Conservation (phyloP, 2,888 invertebrate species). For the Pyrocoelia pectoralis region DNA sequence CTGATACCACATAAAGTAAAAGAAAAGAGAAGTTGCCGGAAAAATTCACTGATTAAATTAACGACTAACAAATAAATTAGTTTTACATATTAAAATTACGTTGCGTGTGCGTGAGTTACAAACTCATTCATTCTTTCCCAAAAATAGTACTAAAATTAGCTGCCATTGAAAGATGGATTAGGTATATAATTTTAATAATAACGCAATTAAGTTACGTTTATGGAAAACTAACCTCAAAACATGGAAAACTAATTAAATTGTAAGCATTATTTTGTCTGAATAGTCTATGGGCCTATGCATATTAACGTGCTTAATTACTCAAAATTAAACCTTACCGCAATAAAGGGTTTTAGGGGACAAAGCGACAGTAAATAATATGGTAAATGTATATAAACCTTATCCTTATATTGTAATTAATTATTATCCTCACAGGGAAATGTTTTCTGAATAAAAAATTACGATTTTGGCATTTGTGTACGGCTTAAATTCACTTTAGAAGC, state of each 20-base stretch:
- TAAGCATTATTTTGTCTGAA: neutral
- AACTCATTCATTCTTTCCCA: too few relatives aligned
- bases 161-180: too few relatives aligned
- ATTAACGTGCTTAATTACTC: constrained; percentile 1
- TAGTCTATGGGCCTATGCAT: neutral
- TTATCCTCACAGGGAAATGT: too few relatives aligned
- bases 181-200: neutral
- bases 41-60: too few relatives aligned
- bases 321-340: neutral
- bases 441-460: neutral
- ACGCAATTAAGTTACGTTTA: neutral
- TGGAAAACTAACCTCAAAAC: neutral
- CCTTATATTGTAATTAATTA: neutral
- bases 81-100: too few relatives aligned
- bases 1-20: too few relatives aligned
- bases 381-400: neutral
- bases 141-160: too few relatives aligned
- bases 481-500: too few relatives aligned
- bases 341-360: neutral
- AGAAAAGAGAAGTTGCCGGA: too few relatives aligned
- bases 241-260: neutral
- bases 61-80: too few relatives aligned
- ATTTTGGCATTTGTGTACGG: neutral
- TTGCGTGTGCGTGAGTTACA: too few relatives aligned
- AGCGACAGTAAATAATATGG: constrained; percentile 1